A percentile compares a stretch with the other conserved stretches of the same genome.
These are phyloP conservation scores for Hydriomena furcata DNA, from an alignment of 2,888 invertebrate species.

Conservation along the genomic window DNA sequence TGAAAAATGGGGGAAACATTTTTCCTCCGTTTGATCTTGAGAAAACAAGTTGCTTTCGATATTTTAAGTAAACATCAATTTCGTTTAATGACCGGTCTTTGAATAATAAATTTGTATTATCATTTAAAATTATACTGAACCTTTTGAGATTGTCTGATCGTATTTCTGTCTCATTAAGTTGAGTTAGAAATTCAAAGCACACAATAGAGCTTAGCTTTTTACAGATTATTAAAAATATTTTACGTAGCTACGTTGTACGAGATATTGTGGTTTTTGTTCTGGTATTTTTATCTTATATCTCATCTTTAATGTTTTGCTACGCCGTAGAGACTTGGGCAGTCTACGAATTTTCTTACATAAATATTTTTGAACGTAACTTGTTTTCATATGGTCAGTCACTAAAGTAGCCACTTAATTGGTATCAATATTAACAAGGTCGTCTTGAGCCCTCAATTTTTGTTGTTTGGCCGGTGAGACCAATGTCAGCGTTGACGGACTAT, in stretches of 20 bases:
- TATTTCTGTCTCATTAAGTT: conserved; percentile 45
- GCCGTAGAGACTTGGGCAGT: too few species aligned
- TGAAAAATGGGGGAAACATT: conserved; percentile 70
- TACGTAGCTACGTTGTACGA: background rate
- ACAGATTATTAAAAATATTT: too few species aligned
- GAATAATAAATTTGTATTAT: conserved; percentile 47
- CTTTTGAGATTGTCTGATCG: conserved; percentile 37
- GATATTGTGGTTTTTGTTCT: background rate
- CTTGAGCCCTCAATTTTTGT: too few species aligned
- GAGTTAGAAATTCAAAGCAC: conserved; percentile 8
- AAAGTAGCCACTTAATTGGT: too few species aligned
- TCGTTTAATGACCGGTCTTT: conserved; percentile 56
- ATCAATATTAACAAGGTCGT: too few species aligned
- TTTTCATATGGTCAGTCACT: too few species aligned
- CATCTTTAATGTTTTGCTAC: too few species aligned
- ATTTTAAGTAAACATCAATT: conserved; percentile 66
- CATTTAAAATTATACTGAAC: conserved; percentile 40
- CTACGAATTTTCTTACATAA: too few species aligned
- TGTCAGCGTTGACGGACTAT: too few species aligned
- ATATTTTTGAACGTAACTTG: too few species aligned
- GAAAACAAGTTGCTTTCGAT: conserved; percentile 61
- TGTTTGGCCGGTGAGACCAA: too few species aligned
- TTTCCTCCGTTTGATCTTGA: conserved; percentile 63
- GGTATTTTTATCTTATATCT: too few species aligned
- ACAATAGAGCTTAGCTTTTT: background rate